phyloP scores from a whole-genome alignment of 2,797 vertebrate genomes.

The Mycteria americana region DNA sequence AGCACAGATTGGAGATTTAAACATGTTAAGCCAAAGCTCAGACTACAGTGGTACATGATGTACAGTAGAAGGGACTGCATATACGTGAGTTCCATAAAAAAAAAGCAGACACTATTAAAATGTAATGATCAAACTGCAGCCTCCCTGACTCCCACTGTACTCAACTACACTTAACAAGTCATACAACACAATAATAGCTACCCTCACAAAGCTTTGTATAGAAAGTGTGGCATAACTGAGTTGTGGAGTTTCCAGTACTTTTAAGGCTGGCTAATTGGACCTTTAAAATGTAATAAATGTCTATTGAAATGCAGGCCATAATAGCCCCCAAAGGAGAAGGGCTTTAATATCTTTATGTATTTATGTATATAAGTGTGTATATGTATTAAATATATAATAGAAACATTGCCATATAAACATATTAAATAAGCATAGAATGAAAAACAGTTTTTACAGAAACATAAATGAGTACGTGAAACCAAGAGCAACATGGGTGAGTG shows the following conservation, averaged over 20 bases:
- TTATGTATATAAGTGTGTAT: neutral
- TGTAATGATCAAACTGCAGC: neutral
- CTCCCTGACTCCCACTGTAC: neutral
- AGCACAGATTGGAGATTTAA: constrained; percentile 4
- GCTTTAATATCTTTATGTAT: neutral
- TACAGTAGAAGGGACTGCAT: neutral
- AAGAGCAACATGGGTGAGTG: accelerated
- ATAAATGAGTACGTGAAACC: accelerated
- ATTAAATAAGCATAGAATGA: neutral
- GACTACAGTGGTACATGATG: neutral
- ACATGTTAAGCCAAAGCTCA: neutral
- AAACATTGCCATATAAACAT: neutral
- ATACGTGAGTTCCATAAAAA: neutral
- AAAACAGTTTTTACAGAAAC: neutral
- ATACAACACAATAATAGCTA: neutral
- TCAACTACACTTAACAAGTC: neutral
- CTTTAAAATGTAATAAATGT: neutral
- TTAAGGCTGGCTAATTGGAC: neutral
- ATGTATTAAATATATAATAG: neutral
- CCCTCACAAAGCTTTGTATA: neutral
- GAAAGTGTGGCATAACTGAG: neutral
- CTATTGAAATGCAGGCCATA: neutral
- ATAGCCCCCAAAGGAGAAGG: neutral
- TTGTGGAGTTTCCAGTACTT: neutral
- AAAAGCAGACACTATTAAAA: neutral